Conservation (phyloP, 2,888 invertebrate genomes). For the Zelleria hepariella region DNA sequence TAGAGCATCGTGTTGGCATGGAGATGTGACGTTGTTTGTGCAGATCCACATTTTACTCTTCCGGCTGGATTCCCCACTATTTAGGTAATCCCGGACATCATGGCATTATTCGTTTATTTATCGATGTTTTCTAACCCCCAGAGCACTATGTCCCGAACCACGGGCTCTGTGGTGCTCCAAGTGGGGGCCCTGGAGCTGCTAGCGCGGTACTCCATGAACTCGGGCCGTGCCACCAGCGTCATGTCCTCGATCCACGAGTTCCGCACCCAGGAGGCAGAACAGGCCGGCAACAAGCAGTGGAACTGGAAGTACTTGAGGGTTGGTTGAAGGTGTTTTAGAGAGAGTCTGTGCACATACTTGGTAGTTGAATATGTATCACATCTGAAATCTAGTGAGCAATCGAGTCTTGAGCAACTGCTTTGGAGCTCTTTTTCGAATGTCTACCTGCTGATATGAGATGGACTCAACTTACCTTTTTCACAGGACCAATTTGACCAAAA, state of each 20-base stretch:
- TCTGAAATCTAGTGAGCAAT: no score
- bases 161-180: constrained; percentile 60
- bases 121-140: no score
- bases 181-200: constrained; percentile 57
- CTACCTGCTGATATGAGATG: no score
- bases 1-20: no score
- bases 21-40: no score
- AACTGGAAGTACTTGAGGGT: constrained; percentile 77
- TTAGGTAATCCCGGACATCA: no score
- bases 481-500: constrained; percentile 84
- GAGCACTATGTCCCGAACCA: constrained; percentile 45
- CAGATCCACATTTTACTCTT: no score
- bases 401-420: no score
- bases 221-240: constrained; percentile 59
- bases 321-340: constrained; percentile 10
- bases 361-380: no score
- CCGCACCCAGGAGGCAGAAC: constrained; percentile 64
- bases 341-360: neutral
- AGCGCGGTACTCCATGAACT: constrained; percentile 61
- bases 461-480: no score
- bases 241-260: constrained; percentile 69
- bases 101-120: neutral
- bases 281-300: constrained; percentile 73
- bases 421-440: no score
- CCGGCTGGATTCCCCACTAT: no score